Evolutionary conservation across 2,797 vertebrate genomes (phyloP), one percentile per base, ranked within the genome.

Genomic region (Microctenopoma lineatum): DNA sequence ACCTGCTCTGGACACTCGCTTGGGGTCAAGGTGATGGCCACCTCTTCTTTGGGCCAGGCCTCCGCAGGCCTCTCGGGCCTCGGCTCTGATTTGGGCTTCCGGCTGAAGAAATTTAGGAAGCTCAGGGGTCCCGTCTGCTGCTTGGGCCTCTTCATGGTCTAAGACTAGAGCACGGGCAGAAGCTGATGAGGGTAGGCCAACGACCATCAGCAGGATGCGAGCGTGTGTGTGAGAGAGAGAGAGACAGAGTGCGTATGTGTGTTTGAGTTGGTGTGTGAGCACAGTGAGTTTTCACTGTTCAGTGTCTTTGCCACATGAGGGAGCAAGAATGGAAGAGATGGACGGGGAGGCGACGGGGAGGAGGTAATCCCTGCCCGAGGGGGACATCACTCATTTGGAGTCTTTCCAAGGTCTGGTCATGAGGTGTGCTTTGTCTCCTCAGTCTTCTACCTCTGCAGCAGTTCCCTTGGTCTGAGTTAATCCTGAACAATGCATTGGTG

Each of bases 81-180:
- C 0, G 92, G 60, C 74, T 91, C 94, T 0, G 94, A 75, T 85
- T 95, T 94, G 75, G 95, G 93, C 82, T 95, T 95, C 29, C 85
- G 81, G 77, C 92, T 90, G 73, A 95, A 95, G 90, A 94, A 95
- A 86, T 91, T 94, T 53, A 95, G 90, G 48, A 95, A 94, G 84
- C 88, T 86, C 64, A 94, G 89, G 45, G 91, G 81, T 7, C 94
- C 92, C 3, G 93, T 92, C 73, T 90, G 92, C 74, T 89, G 85
- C n/a, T 91, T 89, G 86, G 95, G 93, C 86, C 66, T 92, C 89
- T 95, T 96, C 96, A 96, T 95, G 87, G 76, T 80, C 54, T 66
- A 48, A 70, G 25, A 81, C 72, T 79, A 42, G 75, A 83, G 80
- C 59, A 21, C 66, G 73, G 73, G 76, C 70, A 83, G 87, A 77